phyloP scores from a whole-genome alignment of 2,113 vertebrate species.

The Rhineura floridana region DNA sequence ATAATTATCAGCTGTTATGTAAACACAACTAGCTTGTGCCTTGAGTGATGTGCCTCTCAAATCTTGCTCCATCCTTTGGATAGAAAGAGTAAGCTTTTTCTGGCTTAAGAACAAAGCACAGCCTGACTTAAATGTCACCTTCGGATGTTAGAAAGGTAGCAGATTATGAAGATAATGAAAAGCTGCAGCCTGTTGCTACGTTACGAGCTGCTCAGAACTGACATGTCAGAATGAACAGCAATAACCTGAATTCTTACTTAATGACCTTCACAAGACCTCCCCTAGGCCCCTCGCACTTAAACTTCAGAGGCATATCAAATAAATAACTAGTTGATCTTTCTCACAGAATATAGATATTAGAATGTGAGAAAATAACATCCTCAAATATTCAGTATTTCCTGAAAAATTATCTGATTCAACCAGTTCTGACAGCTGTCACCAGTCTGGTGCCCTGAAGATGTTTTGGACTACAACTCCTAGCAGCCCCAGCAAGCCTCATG shows the following conservation, averaged over 20 bases:
- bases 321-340: not conserved
- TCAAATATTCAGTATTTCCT: too few species aligned
- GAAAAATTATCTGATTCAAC: too few species aligned
- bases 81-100: slow-evolving; percentile 20
- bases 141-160: slow-evolving; percentile 59
- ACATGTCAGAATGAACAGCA: slow-evolving; percentile 50
- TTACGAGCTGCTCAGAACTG: slow-evolving; percentile 56
- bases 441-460: too few species aligned
- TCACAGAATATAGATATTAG: not conserved
- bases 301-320: slow-evolving; percentile 41
- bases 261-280: not conserved
- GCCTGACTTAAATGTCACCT: slow-evolving; percentile 64
- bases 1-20: not conserved
- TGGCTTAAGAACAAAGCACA: slow-evolving; percentile 37
- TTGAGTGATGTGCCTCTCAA: not conserved
- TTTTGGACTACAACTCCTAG: too few species aligned
- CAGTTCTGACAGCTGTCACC: too few species aligned
- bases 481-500: too few species aligned
- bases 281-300: not conserved
- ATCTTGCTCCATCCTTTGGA: not conserved
- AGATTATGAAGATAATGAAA: slow-evolving; percentile 69
- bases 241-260: slow-evolving; percentile 38
- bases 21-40: not conserved
- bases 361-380: slow-evolving; percentile 14
- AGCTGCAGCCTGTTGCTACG: slow-evolving; percentile 66